Percentiles rank a stretch among this genome's conserved stretches.
These are phyloP conservation scores for Cryptus armator DNA, from an alignment of 2,888 invertebrate species.

Conservation along the genomic window DNA sequence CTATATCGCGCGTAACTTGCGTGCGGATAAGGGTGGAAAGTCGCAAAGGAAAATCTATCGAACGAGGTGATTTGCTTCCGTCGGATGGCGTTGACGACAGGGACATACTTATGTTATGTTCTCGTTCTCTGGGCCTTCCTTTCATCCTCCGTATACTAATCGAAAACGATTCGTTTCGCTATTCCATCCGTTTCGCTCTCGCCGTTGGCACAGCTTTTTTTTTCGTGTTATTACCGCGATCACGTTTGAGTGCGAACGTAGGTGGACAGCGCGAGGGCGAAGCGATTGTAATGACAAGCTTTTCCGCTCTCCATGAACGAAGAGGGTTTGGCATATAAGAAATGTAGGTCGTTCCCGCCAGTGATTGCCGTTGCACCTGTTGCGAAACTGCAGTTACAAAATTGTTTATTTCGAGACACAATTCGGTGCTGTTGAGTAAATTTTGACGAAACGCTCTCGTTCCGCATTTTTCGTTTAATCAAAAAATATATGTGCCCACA, in stretches of 20 bases:
- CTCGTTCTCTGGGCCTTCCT: not conserved
- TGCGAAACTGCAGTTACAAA: conserved; percentile 58
- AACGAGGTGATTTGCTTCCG: conserved; percentile 28
- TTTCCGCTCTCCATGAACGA: conserved; percentile 15
- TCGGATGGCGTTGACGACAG: not conserved
- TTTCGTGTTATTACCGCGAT: not conserved
- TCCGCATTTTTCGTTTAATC: not conserved
- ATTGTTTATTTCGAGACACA: conserved; percentile 38
- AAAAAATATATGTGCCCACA: not conserved
- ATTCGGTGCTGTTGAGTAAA: not conserved
- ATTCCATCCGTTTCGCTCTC: not conserved
- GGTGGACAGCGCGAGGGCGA: conserved; percentile 13
- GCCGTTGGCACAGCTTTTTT: conserved; percentile 1
- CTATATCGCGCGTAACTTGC: conserved; percentile 28
- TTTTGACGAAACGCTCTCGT: not conserved
- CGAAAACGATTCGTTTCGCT: not conserved
- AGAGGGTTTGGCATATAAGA: conserved; percentile 28
- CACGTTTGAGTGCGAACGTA: conserved; percentile 18
- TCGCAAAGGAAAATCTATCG: conserved; percentile 40
- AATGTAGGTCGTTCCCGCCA: conserved; percentile 38
- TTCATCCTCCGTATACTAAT: not conserved
- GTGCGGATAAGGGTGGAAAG: conserved; percentile 30
- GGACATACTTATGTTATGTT: not conserved
- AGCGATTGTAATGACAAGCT: conserved; percentile 31
- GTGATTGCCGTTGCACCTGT: conserved; percentile 50